Conservation (phyloP, 2,113 vertebrate species). For the Montifringilla adamsi region DNA sequence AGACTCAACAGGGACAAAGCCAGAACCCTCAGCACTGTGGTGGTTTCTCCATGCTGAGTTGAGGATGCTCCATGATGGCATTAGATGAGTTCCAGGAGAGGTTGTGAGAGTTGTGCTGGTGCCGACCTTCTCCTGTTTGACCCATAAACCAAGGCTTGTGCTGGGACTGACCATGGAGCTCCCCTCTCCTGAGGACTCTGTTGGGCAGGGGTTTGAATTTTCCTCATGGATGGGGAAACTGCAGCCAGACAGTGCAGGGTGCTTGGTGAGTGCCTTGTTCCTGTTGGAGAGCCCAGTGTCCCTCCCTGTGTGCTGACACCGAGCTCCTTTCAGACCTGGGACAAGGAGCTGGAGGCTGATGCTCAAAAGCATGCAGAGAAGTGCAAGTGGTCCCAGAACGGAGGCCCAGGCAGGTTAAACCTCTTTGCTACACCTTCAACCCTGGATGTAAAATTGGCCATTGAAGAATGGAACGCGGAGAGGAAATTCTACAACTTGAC, state of each 20-base stretch:
- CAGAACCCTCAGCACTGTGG: background rate
- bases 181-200: background rate
- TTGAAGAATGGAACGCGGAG: conserved; percentile 69
- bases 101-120: background rate
- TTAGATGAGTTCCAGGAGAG: background rate
- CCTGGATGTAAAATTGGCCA: conserved; percentile 52
- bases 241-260: background rate
- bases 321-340: conserved; percentile 71
- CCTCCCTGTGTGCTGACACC: background rate
- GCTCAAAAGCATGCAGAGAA: conserved; percentile 63
- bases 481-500: conserved; percentile 60
- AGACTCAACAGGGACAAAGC: background rate
- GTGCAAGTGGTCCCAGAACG: conserved; percentile 73
- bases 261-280: background rate
- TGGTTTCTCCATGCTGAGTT: accelerated
- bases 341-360: conserved; percentile 54
- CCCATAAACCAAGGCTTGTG: background rate
- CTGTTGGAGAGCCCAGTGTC: background rate
- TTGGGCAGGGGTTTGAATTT: background rate
- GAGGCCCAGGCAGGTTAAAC: conserved; percentile 24
- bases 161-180: background rate
- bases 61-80: background rate
- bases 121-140: background rate
- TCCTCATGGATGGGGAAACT: background rate
- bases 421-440: conserved; percentile 63